Evolutionary conservation across 2,797 vertebrate genomes (phyloP), one percentile per base, ranked within the genome.

Genomic region (Bovichtus diacanthus): DNA sequence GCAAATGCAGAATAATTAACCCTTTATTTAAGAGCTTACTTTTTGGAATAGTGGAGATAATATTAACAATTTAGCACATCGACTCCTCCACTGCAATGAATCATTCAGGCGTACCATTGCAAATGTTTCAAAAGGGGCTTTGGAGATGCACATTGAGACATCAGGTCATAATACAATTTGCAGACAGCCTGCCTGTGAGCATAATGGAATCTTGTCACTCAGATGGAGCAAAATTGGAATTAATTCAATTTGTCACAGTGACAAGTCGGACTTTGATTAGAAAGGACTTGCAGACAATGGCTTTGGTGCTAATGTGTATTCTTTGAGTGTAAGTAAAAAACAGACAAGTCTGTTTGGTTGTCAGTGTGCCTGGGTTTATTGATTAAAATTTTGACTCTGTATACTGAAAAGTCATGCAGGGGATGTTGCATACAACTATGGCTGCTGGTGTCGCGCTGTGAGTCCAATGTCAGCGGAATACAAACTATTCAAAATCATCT

Each of bases 171-270:
- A 94, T 86, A 88, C 82, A 87, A 94, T 94, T 93, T 94, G 78
- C 87, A 84, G 91, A 91, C 87, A 92, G 91, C 78, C 90, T 82
- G 90, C 88, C 91, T 56, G 43, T 86, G 90, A 89, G 86, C 86
- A 90, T 92, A 94, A 95, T 93, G 81, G 80, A 94, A 93, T 94
- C 90, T 90, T 94, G 93, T 94, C 93, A 95, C 86, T 95, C 88
- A 90, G 73, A 85, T 41, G 80, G 85, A 93, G 91, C 83, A 93
- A 93, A 93, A 94, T 89, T 88, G 64, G 91, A 94, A 94, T 94
- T 93, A 94, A 95, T 95, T 94, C 81, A 93, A 94, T 93, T 94
- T 94, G 90, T 94, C 91, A 93, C 89, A 68, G 78, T 89, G 87
- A 93, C 92, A 94, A 92, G 93, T 92, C 59, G 82, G 88, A 89